phyloP scores from a whole-genome alignment of 2,113 vertebrate genomes.

The Tyrannus savana region DNA sequence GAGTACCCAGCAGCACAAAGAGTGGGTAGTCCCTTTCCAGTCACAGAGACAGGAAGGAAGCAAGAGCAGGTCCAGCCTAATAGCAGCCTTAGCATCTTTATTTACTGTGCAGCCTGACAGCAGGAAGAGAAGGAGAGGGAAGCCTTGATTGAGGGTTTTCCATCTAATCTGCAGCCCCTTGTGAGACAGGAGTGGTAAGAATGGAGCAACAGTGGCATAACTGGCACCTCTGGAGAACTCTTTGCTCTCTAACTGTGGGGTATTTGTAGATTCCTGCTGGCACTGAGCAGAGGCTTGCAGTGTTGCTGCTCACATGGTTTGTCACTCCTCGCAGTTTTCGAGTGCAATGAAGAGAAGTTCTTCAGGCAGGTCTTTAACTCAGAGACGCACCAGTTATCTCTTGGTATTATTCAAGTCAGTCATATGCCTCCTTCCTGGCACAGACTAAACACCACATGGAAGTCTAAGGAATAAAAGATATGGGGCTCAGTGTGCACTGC shows the following conservation, averaged over 20 bases:
- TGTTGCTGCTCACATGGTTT: accelerated
- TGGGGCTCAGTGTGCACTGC: neutral
- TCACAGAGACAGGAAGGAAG: neutral
- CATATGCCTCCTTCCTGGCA: neutral
- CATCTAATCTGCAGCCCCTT: neutral
- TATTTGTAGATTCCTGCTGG: neutral
- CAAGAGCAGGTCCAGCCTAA: neutral
- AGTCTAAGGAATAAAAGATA: neutral
- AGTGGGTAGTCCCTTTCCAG: neutral
- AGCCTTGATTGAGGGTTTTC: neutral
- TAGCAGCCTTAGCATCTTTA: neutral
- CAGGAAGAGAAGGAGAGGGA: neutral
- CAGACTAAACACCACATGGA: neutral
- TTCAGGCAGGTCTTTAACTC: neutral
- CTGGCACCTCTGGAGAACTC: neutral
- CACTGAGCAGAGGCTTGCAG: accelerated
- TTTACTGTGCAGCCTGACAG: neutral
- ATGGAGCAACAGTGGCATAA: neutral
- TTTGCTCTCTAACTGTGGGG: neutral
- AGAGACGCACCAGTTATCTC: neutral
- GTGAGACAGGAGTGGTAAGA: neutral
- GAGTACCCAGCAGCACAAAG: neutral
- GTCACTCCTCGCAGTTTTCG: neutral
- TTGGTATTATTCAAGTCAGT: neutral
- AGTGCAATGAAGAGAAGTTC: neutral